A percentile compares a stretch with the other conserved stretches of the same genome.
These are phyloP conservation scores for Sinocyclocheilus maitianheensis DNA, from an alignment of 2,113 vertebrate species.

Conservation along the genomic window DNA sequence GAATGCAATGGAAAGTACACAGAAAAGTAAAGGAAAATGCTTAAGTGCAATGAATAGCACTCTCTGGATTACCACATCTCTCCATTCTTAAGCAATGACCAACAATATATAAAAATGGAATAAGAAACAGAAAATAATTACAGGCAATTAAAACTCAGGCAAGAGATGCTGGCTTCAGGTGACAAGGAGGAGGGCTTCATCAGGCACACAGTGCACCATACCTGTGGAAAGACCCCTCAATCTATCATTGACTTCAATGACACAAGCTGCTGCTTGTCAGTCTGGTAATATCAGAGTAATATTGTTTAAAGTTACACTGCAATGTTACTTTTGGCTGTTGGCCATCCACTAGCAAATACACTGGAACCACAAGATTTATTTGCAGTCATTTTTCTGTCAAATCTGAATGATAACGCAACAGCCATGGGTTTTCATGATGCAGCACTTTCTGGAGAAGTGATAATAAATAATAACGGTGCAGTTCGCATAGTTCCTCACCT, in stretches of 20 bases:
- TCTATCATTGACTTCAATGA: not conserved
- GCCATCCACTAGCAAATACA: not conserved
- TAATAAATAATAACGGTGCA: not conserved
- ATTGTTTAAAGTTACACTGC: not conserved
- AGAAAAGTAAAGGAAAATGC: not conserved
- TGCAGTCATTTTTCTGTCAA: not conserved
- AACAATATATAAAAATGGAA: not conserved
- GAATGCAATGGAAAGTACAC: not conserved
- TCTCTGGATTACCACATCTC: not conserved
- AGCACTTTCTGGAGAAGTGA: not conserved
- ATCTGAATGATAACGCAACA: not conserved
- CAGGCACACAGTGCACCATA: slow-evolving; percentile 56
- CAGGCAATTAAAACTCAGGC: not conserved
- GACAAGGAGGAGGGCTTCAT: slow-evolving; percentile 22
- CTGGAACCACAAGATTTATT: not conserved
- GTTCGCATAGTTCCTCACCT: slow-evolving; percentile 52
- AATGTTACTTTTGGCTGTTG: not conserved
- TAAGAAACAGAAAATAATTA: not conserved
- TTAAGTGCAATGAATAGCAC: not conserved
- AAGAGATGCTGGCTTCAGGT: slow-evolving; percentile 6
- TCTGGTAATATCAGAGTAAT: not conserved
- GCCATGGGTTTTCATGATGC: not conserved
- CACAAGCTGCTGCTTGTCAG: not conserved
- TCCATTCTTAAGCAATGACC: not conserved
- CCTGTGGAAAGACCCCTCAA: slow-evolving; percentile 39